phyloP scores from a whole-genome alignment of 1,140 invertebrate species.

The Magallana angulata region DNA sequence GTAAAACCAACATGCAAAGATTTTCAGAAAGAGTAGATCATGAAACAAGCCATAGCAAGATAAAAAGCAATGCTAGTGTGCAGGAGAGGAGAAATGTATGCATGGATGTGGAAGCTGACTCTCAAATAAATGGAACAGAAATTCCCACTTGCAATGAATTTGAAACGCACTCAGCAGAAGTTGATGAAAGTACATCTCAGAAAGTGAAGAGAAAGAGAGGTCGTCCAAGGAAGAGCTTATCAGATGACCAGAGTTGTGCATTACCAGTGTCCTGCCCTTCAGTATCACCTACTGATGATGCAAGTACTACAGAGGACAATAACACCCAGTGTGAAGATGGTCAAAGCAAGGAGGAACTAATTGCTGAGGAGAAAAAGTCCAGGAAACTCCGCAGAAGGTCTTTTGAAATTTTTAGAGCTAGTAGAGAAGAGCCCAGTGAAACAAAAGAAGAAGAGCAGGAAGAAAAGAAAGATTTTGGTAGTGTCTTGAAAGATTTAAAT shows the following conservation, averaged over 20 bases:
- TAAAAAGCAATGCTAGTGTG: background rate
- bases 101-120: background rate
- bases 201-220: background rate
- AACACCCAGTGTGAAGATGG: background rate
- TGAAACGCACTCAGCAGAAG: background rate
- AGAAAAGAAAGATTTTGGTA: background rate
- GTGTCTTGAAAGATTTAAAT: background rate
- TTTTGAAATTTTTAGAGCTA: constrained; percentile 5
- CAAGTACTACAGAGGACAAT: background rate
- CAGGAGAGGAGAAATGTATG: background rate
- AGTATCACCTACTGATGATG: background rate
- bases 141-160: background rate
- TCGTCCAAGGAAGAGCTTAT: background rate
- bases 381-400: constrained; percentile 17
- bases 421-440: background rate
- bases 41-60: background rate
- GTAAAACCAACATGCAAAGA: background rate
- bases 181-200: background rate
- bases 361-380: background rate
- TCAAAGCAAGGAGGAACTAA: background rate
- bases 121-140: background rate
- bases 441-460: background rate
- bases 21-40: background rate
- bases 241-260: background rate
- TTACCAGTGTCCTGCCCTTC: background rate